Base-by-base conservation (phyloP, 2,113 vertebrate species). In the Ammospiza caudacuta region DNA sequence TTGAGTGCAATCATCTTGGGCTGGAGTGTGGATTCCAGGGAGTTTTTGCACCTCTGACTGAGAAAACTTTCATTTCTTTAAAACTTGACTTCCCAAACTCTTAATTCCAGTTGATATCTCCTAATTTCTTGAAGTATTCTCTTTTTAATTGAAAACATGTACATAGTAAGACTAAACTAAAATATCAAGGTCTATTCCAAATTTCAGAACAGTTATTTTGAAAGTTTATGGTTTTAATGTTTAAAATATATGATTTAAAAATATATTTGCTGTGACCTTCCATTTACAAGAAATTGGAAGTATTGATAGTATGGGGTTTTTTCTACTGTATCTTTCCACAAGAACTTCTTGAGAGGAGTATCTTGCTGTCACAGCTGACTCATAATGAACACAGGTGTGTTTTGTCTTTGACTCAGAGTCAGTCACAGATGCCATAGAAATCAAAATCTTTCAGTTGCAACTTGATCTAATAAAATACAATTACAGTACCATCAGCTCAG, bases 391-490 rank as follows among this genome's bases (percentile, higher is more conserved):
- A 73, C 46, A 90, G 49, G 68, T 73, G 66, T 39, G 27, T 46
- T 89, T 80, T 83, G 46, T 51, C 31, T 77, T 89, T 77, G 52
- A 89, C 73, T 72, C 54, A 64, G 72, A 70, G 46, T 88, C 70
- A 86, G 35, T 29, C 27, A 77, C 47, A 92, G 72, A 80, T 95
- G 83, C 83, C 52, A 55, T 1, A 62, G 68, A 89, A 94, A 86
- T 86, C 29, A 74, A 90, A 94, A 94, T 70, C 68, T 97, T 94
- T 70, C 27, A n/a, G 68, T 88, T 94, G 63, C 78, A 77, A 55
- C 72, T 96, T 88, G 79, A 80, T 87, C 51, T 95, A 95, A 87
- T 92, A 83, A 95, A 96, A 86, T 49, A 77, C 66, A 92, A 95
- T 91, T 94, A 91, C 61, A 70, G 57, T 39, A 57, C 37, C 28